Evolutionary conservation across 2,797 vertebrate genomes (phyloP).

Genomic region (Ptychobarbus kaznakovi): DNA sequence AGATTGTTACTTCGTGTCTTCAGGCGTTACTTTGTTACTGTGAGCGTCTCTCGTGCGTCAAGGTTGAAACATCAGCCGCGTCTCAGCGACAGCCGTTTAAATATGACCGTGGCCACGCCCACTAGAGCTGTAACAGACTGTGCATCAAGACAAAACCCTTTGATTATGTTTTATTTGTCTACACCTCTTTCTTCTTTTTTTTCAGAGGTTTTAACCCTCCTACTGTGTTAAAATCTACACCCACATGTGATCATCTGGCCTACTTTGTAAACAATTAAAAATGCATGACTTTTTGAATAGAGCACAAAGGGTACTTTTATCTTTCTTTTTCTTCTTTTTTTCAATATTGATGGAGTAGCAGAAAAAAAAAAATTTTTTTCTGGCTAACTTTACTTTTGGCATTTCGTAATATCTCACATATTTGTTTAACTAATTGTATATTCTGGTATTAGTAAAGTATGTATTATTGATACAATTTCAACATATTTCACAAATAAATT

Average conservation of each 20-base stretch:
- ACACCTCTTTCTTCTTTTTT: neutral
- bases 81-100: neutral
- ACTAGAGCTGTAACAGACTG: neutral
- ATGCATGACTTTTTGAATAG: neutral
- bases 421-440: neutral
- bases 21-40: neutral
- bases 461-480: neutral
- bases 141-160: neutral
- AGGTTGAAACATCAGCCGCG: slow-evolving; percentile 27
- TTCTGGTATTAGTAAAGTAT: neutral
- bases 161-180: neutral
- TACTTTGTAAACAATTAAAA: slow-evolving; percentile 2
- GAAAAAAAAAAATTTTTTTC: too few species aligned
- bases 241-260: neutral
- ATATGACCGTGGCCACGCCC: slow-evolving; percentile 20
- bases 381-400: neutral
- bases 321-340: neutral
- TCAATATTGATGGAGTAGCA: neutral
- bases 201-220: neutral
- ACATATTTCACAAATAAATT: neutral
- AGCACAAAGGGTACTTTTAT: neutral
- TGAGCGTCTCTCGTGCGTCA: slow-evolving; percentile 6
- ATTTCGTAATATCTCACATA: neutral
- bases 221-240: neutral
- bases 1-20: neutral